These are phyloP conservation scores for Stenurella melanura DNA, from an alignment of 2,888 invertebrate species.

Conservation along the genomic window DNA sequence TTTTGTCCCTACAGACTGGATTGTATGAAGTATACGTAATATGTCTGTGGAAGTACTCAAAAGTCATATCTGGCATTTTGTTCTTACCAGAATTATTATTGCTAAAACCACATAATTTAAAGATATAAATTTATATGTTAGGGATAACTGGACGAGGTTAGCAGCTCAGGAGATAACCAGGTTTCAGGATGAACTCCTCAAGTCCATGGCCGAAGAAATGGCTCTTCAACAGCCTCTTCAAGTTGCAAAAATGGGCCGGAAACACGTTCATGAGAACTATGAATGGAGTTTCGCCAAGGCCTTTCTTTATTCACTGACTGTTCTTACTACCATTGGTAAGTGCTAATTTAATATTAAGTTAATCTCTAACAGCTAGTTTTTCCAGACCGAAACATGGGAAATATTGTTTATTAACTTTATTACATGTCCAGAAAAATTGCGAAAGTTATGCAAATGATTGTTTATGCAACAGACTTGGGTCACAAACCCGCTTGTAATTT, in stretches of 20 bases:
- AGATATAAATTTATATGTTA: slow-evolving; percentile 26
- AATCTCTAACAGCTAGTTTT: no score
- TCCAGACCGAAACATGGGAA: no score
- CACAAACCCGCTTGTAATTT: no score
- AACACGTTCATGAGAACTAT: slow-evolving; percentile 74
- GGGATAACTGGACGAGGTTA: slow-evolving; percentile 90
- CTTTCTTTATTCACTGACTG: slow-evolving; percentile 95
- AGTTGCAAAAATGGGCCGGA: slow-evolving; percentile 72
- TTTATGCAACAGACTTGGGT: no score
- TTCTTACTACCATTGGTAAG: slow-evolving; percentile 94
- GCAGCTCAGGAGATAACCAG: slow-evolving; percentile 86
- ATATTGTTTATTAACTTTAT: no score
- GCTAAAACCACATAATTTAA: neutral
- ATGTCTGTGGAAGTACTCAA: no score
- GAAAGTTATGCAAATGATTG: no score
- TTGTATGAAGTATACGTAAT: no score
- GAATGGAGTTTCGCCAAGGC: slow-evolving; percentile 94
- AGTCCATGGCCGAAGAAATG: slow-evolving; percentile 87
- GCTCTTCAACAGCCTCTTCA: slow-evolving; percentile 68
- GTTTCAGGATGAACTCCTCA: slow-evolving; percentile 86
- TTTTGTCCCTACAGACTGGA: no score
- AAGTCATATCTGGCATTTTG: no score
- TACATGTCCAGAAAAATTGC: no score
- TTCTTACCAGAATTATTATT: no score
- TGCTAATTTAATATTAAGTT: slow-evolving; percentile 56